Evolutionary conservation across 2,113 vertebrate species (phyloP), one percentile per base, ranked within the genome.

Genomic region (Malurus elegans): DNA sequence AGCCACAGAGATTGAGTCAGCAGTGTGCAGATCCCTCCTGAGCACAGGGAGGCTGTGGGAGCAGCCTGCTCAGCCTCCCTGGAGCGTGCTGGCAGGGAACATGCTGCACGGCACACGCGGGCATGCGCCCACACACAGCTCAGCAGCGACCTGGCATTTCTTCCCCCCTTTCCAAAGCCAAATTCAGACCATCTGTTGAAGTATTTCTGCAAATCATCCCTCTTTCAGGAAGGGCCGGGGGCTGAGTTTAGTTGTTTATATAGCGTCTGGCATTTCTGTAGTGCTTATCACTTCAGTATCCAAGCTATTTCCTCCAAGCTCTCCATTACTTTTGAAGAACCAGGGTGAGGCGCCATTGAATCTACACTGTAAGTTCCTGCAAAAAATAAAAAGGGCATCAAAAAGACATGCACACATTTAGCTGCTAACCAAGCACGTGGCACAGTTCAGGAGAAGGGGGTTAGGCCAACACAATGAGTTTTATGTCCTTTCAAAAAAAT

Each of bases 171-270:
- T n/a, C 38, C 64, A 84, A 54, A 93, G 74, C 81, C 86, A 93
- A 86, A 96, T 54, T 66, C 93, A 94, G 79, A 83, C 90, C 94
- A 96, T 96, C 92, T 96, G 95, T 50, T 89, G 73, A 86, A 73
- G 56, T 64, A 92, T 95, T 94, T 94, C 90, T 95, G 75, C 90
- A 95, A 92, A 89, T 90, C 88, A 69, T 76, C n/a, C 45, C 56
- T 93, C 76, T 36, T 32, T 62, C 19, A 26, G 87, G 67, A 88
- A 86, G 58, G 85, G 53, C 93, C 2, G 1, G 79, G 80, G 84
- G 86, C 91, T 78, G 65, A 81, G 66, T 78, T 82, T 19, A 31
- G 82, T 47, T 94, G 81, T 89, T 89, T 85, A 78, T 87, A 90
- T 54, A 71, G 75, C 0, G 53, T 85, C 91, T 94, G 88, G 89